Evolutionary conservation across 2,888 invertebrate species (phyloP).

Genomic region (Tinea trinotella): DNA sequence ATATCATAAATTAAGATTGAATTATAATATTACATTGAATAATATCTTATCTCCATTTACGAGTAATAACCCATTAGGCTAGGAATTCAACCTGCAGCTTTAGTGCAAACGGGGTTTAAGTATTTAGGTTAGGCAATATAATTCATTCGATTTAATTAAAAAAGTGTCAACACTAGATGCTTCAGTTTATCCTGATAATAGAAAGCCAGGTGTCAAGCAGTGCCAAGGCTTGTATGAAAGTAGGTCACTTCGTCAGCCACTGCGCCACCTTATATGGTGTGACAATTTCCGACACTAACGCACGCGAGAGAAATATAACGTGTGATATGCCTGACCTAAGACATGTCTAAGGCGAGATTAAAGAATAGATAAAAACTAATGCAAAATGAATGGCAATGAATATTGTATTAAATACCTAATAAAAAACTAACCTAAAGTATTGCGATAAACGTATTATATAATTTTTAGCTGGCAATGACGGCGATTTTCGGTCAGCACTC

Average conservation of each 20-base stretch:
- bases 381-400: not conserved
- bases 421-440: no score
- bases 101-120: no score
- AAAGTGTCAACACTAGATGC: slow-evolving; percentile 14
- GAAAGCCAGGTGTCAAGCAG: slow-evolving; percentile 37
- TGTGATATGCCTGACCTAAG: slow-evolving; percentile 15
- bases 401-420: not conserved
- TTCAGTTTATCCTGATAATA: slow-evolving; percentile 24
- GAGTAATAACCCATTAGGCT: no score
- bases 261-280: slow-evolving; percentile 44
- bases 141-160: slow-evolving; percentile 10
- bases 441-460: no score
- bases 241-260: slow-evolving; percentile 45
- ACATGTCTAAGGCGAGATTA: slow-evolving; percentile 5
- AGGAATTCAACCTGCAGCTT: no score
- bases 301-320: slow-evolving; percentile 12
- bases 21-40: no score
- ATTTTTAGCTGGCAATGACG: no score
- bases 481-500: no score
- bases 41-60: no score
- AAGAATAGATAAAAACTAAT: slow-evolving; percentile 3
- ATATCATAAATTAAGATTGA: no score
- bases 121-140: not conserved
- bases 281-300: slow-evolving; percentile 42
- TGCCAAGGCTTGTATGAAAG: slow-evolving; percentile 37